Conservation (phyloP, 2,888 invertebrate genomes). For the Ctenicera cuprea region DNA sequence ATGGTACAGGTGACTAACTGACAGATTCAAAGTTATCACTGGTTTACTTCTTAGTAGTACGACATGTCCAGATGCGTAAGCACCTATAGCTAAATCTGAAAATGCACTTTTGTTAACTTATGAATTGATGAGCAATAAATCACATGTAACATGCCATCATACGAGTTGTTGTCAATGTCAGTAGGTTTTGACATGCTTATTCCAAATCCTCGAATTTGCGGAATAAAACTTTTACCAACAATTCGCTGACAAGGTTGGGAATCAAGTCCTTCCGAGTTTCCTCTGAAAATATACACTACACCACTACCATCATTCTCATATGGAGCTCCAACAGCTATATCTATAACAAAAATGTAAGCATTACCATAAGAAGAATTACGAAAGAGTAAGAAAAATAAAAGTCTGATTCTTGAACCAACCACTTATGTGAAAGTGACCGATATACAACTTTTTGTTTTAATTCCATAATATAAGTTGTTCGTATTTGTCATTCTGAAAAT, state of each 20-base stretch:
- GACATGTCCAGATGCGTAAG: constrained; percentile 75
- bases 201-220: constrained; percentile 74
- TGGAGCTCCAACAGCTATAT: constrained; percentile 80
- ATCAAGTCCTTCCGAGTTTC: constrained; percentile 72
- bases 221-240: constrained; percentile 68
- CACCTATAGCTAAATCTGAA: constrained; percentile 78
- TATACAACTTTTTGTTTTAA: no score
- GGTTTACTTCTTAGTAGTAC: constrained; percentile 74
- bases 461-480: no score
- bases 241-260: constrained; percentile 73
- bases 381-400: no score
- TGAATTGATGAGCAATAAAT: no score
- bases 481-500: no score
- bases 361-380: no score
- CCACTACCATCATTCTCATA: constrained; percentile 77
- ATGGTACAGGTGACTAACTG: constrained; percentile 40
- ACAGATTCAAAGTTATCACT: constrained; percentile 60
- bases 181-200: constrained; percentile 76
- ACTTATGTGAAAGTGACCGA: no score
- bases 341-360: no score
- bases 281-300: constrained; percentile 79
- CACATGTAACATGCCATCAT: constrained; percentile 73
- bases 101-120: constrained; percentile 53
- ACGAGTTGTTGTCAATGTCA: constrained; percentile 78
- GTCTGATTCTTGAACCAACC: no score